phyloP scores from a whole-genome alignment of 92 coral and sea anemone species.

The Parazoanthus swiftii region DNA sequence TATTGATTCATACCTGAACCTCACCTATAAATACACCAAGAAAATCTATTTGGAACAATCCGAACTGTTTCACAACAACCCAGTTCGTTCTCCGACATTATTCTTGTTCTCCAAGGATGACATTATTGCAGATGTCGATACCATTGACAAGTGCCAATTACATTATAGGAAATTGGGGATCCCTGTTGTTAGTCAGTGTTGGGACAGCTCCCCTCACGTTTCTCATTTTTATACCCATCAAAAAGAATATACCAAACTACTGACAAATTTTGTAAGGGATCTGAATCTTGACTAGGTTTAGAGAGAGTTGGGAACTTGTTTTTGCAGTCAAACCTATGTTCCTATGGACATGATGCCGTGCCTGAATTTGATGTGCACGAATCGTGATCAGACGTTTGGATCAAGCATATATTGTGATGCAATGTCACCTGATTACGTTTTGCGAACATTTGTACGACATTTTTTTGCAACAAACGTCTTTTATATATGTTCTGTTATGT shows the following conservation, averaged over 20 bases:
- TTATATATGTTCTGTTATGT: no score
- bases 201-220: conserved; percentile 94
- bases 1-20: conserved; percentile 63
- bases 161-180: conserved; percentile 78
- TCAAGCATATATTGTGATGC: no score
- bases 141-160: conserved; percentile 64
- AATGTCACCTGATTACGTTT: no score
- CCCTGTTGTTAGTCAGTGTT: conserved; percentile 73
- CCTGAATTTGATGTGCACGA: no score
- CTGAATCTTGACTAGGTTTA: conserved; percentile 18
- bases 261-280: conserved; percentile 58
- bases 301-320: no score
- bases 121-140: conserved; percentile 65
- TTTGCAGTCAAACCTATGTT: no score
- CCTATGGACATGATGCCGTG: no score
- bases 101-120: conserved; percentile 90
- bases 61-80: conserved; percentile 74
- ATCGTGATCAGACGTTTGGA: no score
- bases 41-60: conserved; percentile 71
- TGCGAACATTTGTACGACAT: no score
- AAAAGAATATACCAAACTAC: conserved; percentile 71
- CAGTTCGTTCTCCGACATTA: conserved; percentile 85
- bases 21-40: conserved; percentile 73
- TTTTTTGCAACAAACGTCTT: no score
- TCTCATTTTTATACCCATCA: conserved; percentile 87